phyloP scores from a whole-genome alignment of 2,888 invertebrate genomes.

The Epinotia nisella region DNA sequence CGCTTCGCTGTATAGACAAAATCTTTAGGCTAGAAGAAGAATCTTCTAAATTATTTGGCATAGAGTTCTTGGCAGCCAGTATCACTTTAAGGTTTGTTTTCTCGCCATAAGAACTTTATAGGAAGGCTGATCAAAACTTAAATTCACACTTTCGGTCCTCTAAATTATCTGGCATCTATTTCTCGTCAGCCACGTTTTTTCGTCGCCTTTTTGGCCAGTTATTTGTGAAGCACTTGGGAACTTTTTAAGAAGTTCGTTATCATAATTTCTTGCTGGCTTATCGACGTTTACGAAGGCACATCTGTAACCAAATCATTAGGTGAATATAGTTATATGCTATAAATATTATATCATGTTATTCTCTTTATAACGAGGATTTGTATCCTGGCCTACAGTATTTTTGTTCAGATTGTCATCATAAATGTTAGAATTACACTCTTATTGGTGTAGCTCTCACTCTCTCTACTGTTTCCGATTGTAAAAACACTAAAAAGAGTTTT shows the following conservation, averaged over 20 bases:
- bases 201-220: not conserved
- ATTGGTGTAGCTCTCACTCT: too few relatives aligned
- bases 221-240: not conserved
- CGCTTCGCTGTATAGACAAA: too few relatives aligned
- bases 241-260: conserved; percentile 9
- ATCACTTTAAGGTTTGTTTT: not conserved
- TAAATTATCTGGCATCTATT: conserved; percentile 12
- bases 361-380: too few relatives aligned
- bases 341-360: too few relatives aligned
- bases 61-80: conserved; percentile 12
- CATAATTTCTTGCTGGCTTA: conserved; percentile 11
- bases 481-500: too few relatives aligned
- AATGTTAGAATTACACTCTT: too few relatives aligned
- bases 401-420: too few relatives aligned
- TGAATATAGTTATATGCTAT: conserved; percentile 15
- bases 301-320: conserved; percentile 64
- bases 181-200: not conserved
- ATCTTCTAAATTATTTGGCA: not conserved
- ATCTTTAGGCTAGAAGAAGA: too few relatives aligned
- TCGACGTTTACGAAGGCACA: conserved; percentile 48
- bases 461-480: too few relatives aligned
- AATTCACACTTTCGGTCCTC: not conserved
- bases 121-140: not conserved
- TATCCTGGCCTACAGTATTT: too few relatives aligned
- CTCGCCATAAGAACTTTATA: not conserved